Base-by-base conservation (phyloP, 2,888 invertebrate species). In the Acholoe squamosa region DNA sequence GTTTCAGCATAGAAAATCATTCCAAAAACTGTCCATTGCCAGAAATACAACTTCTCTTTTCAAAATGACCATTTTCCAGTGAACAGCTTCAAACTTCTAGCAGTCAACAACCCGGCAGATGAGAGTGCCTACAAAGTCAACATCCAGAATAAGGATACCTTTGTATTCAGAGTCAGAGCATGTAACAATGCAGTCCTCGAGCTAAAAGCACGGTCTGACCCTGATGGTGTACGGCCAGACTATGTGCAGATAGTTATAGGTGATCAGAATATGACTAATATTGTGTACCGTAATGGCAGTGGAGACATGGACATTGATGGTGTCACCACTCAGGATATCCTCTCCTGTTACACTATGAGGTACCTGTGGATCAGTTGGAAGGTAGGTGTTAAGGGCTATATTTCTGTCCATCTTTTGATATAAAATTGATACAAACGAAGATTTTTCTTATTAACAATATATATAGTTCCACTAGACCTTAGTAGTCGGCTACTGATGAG, bases 311-410 rank as follows among this genome's bases (percentile, higher is more conserved):
- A 14, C 22, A 56, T 16, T 3, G 16, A 86, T 0, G 52, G 54
- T 28, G n/a, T 16, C 3, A n/a, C 25, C 28, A 54, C 54, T 14
- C 5, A 0, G 1, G 54, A 33, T 19, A 28, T 86, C 19, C 43
- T 84, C 5, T 54, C 54, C 54, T 86, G 86, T 25, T n/a, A n/a
- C 14, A 7, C 16, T 5, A 86, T 28, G 52, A 16, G 25, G 12
- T 28, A 19, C 14, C 3, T 86, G 16, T 86, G 86, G 86, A 12
- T 86, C 14, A 86, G 86, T 22, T 86, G 86, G 86, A 86, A 86
- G 86, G 86, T 86, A 54, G 0, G 33, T 80, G n/a, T n/a, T n/a
- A n/a, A n/a, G n/a, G n/a, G n/a, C n/a, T n/a, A n/a, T n/a, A n/a
- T n/a, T n/a, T n/a, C n/a, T n/a, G n/a, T n/a, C n/a, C n/a, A n/a